Conservation (phyloP, 2,888 invertebrate species). For the Desoria tigrina region DNA sequence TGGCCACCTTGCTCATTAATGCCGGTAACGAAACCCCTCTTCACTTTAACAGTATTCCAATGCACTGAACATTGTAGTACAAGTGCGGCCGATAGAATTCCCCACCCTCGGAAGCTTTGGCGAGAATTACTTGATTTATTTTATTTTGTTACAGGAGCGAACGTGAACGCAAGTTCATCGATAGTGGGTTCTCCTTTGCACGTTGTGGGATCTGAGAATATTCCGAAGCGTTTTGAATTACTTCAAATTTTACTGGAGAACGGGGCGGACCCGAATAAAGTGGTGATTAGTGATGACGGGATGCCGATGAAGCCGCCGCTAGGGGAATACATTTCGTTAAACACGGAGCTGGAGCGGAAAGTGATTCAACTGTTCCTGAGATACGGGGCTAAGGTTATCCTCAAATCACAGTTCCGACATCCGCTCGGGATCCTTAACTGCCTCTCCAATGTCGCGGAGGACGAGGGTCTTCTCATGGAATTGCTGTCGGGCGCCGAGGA, state of each 20-base stretch:
- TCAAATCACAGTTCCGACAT: slow-evolving; percentile 79
- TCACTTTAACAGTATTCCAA: too few species aligned
- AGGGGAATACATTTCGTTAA: slow-evolving; percentile 78
- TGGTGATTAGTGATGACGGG: slow-evolving; percentile 70
- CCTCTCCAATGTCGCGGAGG: slow-evolving; percentile 66
- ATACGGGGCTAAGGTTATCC: slow-evolving; percentile 72
- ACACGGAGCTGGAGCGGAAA: slow-evolving; percentile 65
- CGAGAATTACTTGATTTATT: too few species aligned
- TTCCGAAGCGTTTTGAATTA: slow-evolving; percentile 63
- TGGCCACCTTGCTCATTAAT: slow-evolving; percentile 69
- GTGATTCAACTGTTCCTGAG: slow-evolving; percentile 70
- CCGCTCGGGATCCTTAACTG: slow-evolving; percentile 80
- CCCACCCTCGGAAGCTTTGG: too few species aligned
- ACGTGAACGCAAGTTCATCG: slow-evolving; percentile 77
- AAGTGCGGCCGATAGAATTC: too few species aligned
- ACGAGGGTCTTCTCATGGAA: slow-evolving; percentile 63
- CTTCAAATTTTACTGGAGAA: slow-evolving; percentile 67
- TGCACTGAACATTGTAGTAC: too few species aligned
- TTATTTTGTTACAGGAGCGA: slow-evolving; percentile 65
- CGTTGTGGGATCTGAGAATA: slow-evolving; percentile 78
- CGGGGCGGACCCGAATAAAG: slow-evolving; percentile 74
- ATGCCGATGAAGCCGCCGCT: slow-evolving; percentile 74
- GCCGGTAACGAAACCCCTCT: slow-evolving; percentile 62
- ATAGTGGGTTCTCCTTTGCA: slow-evolving; percentile 80
- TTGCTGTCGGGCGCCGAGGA: slow-evolving; percentile 63